Base-by-base conservation (phyloP, 2,797 vertebrate species). In the Microchirus variegatus region DNA sequence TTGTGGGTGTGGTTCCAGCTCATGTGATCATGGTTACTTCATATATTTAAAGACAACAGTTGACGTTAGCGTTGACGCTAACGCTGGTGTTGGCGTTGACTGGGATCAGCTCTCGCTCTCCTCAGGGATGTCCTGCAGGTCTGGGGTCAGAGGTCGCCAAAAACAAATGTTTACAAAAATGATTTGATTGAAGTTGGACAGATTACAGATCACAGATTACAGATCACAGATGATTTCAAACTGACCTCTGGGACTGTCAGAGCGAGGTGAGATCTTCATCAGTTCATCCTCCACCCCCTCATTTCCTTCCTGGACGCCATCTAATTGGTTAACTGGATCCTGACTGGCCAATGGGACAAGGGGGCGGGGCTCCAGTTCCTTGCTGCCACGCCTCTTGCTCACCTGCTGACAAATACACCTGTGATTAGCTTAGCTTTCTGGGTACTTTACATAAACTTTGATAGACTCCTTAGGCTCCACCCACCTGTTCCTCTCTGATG, bases 51-150 rank as follows among this genome's bases (percentile, higher is more conserved):
- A 77, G 47, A 75, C 59, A 51, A 40, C 46, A 43, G 43, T 35
- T 26, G 60, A n/a, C n/a, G n/a, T n/a, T n/a, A n/a, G 19, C 3
- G 64, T 1, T 57, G 59, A 26, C 5, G 61, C n/a, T n/a, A n/a
- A 17, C 3, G 64, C 1, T 57, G 59, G 26, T 5, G 61, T n/a
- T 4, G 79, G 26, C 1, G 74, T 85, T 70, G 82, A 81, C 63
- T 95, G 89, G 19, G 92, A 65, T 95, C 94, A 0, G 92, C 86
- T 15, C 90, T 98, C 96, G 0, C 81, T 95, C 83, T 98, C 96
- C 75, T 97, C 96, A 0, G 96, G 96, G 59, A 98, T 98, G 89
- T 97, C 96, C 87, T 98, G 96, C 84, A 98, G 93, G 88, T 96
- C 92, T 90, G 89, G 86, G 91, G 90, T 64, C 49, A 80, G 35